Base-by-base conservation (phyloP, 2,113 vertebrate species). In the Megaceryle torquata region DNA sequence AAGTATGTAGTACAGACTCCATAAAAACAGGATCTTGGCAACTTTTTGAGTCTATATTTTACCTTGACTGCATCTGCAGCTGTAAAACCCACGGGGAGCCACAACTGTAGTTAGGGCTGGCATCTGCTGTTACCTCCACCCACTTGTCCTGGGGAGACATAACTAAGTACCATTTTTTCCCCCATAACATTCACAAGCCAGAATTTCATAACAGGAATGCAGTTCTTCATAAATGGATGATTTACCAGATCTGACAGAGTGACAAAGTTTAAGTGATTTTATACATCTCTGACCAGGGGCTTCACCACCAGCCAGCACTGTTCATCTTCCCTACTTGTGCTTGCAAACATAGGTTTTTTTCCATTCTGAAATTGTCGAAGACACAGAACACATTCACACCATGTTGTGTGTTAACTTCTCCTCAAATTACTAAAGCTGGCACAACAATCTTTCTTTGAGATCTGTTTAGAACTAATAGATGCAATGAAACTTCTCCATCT, bases 241-340 rank as follows among this genome's bases (percentile, higher is more conserved):
- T 56, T 67, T 33, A 8, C 65, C 35, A 61, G 13, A 21, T 61
- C 53, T 39, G 43, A 31, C 14, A 70, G 41, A 70, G 11, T 11
- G 31, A 24, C 12, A 43, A 5, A 33, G 6, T 60, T 53, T 54
- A 17, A 65, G 70, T 18, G 25, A 21, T 51, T 20, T 50, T 48
- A 60, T 3, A 39, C 1, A 35, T 14, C 10, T 18, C n/a, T 41
- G 9, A 54, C 12, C 2, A 10, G 15, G 21, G 21, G 1, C 57
- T 88, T 60, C 33, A 46, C 11, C 37, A 60, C 17, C 39, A 67
- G 59, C 12, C n/a, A 54, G 29, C 44, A 24, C 24, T 48, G n/a
- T 60, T 65, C 18, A 56, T 50, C 31, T 74, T 60, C 51, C 28
- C 11, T 53, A 60, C 10, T 61, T 43, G 11, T 22, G 17, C 43